Conservation (phyloP, 2,113 vertebrate species). For the Condylura cristata region DNA sequence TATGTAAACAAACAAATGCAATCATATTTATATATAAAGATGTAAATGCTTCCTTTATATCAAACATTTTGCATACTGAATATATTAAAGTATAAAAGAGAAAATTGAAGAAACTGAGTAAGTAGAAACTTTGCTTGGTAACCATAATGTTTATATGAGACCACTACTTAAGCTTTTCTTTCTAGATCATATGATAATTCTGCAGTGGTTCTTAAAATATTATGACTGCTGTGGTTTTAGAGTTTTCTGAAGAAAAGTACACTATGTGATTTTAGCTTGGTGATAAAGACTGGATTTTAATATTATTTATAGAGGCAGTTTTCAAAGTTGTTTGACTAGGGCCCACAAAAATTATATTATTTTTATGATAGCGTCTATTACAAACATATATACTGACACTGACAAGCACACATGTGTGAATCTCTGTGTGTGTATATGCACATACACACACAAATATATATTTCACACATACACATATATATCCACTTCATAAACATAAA, state of each 20-base stretch:
- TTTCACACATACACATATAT: neutral
- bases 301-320: neutral
- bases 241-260: neutral
- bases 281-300: neutral
- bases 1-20: no score
- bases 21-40: neutral
- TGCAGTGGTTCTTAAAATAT: neutral
- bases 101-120: neutral
- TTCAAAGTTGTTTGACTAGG: neutral
- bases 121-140: neutral
- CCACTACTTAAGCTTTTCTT: neutral
- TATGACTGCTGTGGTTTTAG: neutral
- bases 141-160: neutral
- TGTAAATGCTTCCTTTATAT: neutral
- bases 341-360: neutral
- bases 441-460: neutral
- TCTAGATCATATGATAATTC: neutral
- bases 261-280: neutral
- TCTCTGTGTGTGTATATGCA: no score
- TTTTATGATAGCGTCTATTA: neutral
- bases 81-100: neutral
- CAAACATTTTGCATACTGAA: neutral
- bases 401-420: neutral
- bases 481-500: no score
- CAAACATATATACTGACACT: neutral